Conservation (phyloP, 2,797 vertebrate species). For the Phylloscopus collybita region DNA sequence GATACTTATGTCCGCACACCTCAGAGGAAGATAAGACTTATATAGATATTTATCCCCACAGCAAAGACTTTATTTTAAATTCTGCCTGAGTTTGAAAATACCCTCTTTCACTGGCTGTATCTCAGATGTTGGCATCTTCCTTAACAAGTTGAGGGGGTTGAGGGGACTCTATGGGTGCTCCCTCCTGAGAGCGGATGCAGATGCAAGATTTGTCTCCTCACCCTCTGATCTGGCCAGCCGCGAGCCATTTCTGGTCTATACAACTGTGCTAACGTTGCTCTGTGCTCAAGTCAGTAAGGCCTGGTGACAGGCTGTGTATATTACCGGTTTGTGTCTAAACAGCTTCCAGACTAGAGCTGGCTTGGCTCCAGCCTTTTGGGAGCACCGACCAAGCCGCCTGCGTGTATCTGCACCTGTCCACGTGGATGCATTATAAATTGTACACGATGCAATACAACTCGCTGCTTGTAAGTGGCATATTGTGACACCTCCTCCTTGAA, state of each 20-base stretch:
- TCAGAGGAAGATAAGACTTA: background rate
- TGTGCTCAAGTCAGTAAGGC: slow-evolving; percentile 30
- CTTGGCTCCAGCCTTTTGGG: slow-evolving; percentile 45
- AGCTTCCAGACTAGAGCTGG: slow-evolving; percentile 45
- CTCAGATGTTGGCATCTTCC: background rate
- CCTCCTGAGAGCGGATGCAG: background rate
- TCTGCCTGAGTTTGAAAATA: background rate
- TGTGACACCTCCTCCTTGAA: slow-evolving; percentile 34
- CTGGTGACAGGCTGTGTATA: slow-evolving; percentile 58
- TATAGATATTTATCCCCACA: background rate
- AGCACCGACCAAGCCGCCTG: slow-evolving; percentile 38
- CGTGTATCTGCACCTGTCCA: slow-evolving; percentile 57
- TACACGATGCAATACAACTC: background rate
- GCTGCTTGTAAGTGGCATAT: slow-evolving; percentile 36
- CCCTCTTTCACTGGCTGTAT: background rate
- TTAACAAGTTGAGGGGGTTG: background rate
- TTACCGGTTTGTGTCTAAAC: slow-evolving; percentile 66
- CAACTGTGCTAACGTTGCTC: background rate
- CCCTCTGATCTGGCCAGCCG: background rate
- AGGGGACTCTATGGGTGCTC: background rate
- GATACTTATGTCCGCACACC: background rate
- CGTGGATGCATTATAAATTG: slow-evolving; percentile 4
- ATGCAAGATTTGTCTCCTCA: background rate
- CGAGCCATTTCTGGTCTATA: background rate
- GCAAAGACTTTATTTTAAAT: background rate